These are phyloP conservation scores for Erinaceus europaeus DNA, from an alignment of 2,113 vertebrate genomes.

Conservation along the genomic window DNA sequence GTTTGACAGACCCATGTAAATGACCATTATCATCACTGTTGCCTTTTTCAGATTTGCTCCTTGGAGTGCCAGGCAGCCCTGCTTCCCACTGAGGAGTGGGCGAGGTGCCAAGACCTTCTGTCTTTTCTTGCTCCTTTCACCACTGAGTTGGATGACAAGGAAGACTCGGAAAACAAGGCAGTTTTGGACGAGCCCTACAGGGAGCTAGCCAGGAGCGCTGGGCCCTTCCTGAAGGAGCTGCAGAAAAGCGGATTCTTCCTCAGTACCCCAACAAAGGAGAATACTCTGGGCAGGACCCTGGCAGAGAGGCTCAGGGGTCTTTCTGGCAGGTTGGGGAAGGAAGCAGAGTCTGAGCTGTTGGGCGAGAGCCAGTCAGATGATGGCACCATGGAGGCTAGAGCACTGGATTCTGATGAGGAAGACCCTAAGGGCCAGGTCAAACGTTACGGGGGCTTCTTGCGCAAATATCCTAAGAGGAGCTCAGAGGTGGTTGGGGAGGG, in stretches of 20 bases:
- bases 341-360: conserved; percentile 52
- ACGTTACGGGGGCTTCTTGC: conserved; percentile 90
- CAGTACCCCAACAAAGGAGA: conserved; percentile 79
- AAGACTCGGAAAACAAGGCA: conserved; percentile 44
- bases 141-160: conserved; percentile 6
- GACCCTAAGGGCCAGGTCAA: conserved; percentile 79
- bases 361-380: conserved; percentile 41
- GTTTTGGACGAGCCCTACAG: conserved; percentile 63
- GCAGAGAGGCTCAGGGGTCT: conserved; percentile 81
- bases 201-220: conserved; percentile 81
- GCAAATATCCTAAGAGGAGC: conserved; percentile 90
- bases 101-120: conserved; percentile 81
- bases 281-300: conserved; percentile 76
- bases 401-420: conserved; percentile 32
- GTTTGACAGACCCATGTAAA: background rate
- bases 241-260: conserved; percentile 83
- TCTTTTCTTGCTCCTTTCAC: conserved; percentile 54
- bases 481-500: conserved; percentile 63
- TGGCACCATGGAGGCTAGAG: background rate
- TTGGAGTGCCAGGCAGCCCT: conserved; percentile 85
- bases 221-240: conserved; percentile 88
- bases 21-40: background rate
- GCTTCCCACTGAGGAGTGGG: conserved; percentile 78
- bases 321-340: conserved; percentile 76
- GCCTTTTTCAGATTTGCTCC: conserved; percentile 87